Base-by-base conservation (phyloP, 2,113 vertebrate species). In the Diglossa brunneiventris region DNA sequence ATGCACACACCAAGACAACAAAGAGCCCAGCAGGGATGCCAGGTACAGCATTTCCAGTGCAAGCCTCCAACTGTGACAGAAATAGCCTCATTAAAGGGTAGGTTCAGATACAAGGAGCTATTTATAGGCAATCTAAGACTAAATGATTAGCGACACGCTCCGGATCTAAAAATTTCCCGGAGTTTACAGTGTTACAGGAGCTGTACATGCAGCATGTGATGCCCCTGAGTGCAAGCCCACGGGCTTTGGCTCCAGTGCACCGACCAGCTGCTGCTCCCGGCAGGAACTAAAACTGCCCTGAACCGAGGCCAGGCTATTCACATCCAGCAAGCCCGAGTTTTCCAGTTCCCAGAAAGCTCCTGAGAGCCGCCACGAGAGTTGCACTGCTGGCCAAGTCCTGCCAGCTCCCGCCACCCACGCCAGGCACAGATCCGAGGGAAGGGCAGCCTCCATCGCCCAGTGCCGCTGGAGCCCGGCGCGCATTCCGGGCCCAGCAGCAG, bases 401-500 rank as follows among this genome's bases (percentile, higher is more conserved):
- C 16, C 73, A 22, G 55, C 85, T 42, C 63, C 75, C 1, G 0
- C 76, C 80, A 9, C 89, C 70, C 84, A 39, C 56, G 5, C 41
- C 2, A 22, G 17, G 72, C 11, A 2, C 50, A 31, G 33, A 78
- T 23, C 59, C 52, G 73, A 95, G 68, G 64, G 37, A 64, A 46
- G 72, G 6, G 47, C 80, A 6, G 87, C 26, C 50, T 7, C 46
- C 8, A 4, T 3, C 81, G 2, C 6, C 61, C 87, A 0, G 12
- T 1, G 18, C 86, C 13, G 9, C 81, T 61, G 94, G 75, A 93
- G 84, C 35, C 0, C 26, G 28, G n/a, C 13, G 0, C 7, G 1
- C 94, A 59, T 95, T 97, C 96, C 2, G 30, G 67, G 69, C 20
- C 53, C 88, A 4, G 89, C 90, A 4, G 78, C 92, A 63, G 82